Base-by-base conservation (phyloP, 1,140 invertebrate genomes). In the Caenorhabditis inopinata region DNA sequence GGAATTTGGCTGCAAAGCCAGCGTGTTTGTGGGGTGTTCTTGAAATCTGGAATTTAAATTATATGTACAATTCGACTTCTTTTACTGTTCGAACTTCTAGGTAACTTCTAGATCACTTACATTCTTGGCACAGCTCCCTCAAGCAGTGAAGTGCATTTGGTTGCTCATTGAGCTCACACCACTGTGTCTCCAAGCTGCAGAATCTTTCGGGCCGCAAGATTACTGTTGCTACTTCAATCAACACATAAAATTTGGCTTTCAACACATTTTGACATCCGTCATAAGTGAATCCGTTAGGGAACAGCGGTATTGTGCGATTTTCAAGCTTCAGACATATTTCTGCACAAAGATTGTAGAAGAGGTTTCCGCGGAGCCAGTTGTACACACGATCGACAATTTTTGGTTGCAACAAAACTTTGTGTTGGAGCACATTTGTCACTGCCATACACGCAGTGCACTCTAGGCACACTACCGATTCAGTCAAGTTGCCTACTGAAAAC, bases 1-100 rank as follows among this genome's bases (percentile, higher is more conserved):
- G 74, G 74, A 48, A 75, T 75, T 48, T 75, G 74, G 38, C 74
- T 75, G 12, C 74, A 75, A 48, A 75, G 74, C 74, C 74, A 75
- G 23, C 45, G 45, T 35, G 74, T 51, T 42, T 75, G 74, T 32
- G 74, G 74, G 21, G 74, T 75, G 12, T 75, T 27, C 32, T 75
- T 47, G 74, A 75, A 75, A 25, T 75, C 74, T 75, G 74, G 0
- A 75, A 75, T 53, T 9, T 7, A 7, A 14, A 14, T 53, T 53
- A 9, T n/a, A 0, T 53, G 7, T 53, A 53, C 12, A 53, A 0
- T 23, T 53, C n/a, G 0, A 23, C n/a, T n/a, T 53, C 25, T 53
- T 53, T 53, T 9, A 11, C n/a, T 42, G 38, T n/a, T 12, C 4
- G 16, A 53, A 27, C 49, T 1, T 11, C 29, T 27, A 23, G 4